Conservation (phyloP, 2,113 vertebrate genomes). For the Archilochus colubris region DNA sequence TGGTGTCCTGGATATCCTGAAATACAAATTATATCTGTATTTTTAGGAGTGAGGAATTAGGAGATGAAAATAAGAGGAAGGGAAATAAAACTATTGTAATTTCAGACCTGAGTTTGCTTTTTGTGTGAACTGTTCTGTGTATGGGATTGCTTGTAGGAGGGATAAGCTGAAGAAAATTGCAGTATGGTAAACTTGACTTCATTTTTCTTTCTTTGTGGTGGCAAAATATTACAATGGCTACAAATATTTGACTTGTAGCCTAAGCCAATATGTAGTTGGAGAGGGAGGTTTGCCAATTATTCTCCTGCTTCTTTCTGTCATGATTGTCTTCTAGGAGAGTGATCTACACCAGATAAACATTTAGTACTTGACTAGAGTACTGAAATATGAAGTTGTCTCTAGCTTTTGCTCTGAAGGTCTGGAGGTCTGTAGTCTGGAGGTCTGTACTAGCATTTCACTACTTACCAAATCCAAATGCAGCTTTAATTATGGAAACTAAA, state of each 20-base stretch:
- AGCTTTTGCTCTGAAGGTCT: background rate
- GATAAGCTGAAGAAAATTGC: background rate
- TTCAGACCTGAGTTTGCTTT: background rate
- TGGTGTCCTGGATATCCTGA: background rate
- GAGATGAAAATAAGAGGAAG: background rate
- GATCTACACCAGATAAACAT: background rate
- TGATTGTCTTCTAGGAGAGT: accelerated
- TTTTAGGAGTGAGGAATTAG: background rate
- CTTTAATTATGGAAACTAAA: background rate
- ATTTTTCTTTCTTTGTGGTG: background rate
- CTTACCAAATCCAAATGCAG: background rate
- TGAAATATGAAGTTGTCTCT: background rate
- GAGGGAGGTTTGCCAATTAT: background rate
- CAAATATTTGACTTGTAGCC: background rate
- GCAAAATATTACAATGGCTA: background rate
- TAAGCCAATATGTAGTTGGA: background rate
- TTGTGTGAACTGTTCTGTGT: background rate
- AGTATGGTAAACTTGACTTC: background rate
- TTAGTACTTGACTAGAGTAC: background rate
- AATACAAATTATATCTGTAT: background rate
- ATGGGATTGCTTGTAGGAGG: background rate
- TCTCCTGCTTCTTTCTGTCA: background rate
- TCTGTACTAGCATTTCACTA: background rate
- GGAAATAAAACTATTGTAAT: background rate
- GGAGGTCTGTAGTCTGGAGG: background rate